These are phyloP conservation scores for Nothocercus nigrocapillus DNA, from an alignment of 2,113 vertebrate species.

Conservation along the genomic window DNA sequence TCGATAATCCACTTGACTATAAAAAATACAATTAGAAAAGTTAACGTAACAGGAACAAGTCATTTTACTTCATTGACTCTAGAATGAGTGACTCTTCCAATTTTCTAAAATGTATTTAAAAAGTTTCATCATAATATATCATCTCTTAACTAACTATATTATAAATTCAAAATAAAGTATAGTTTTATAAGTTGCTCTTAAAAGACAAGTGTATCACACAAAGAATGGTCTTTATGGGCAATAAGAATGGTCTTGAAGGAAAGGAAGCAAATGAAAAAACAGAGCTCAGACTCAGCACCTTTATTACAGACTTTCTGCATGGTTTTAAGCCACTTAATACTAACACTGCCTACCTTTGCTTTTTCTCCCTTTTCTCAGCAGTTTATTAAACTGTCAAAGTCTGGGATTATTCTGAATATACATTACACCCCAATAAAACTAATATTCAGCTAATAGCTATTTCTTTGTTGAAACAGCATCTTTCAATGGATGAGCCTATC, in stretches of 20 bases:
- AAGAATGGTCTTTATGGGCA: not conserved
- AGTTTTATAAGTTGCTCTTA: not conserved
- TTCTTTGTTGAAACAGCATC: not conserved
- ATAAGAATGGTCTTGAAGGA: not conserved
- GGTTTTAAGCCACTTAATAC: not conserved
- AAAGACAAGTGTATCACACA: too few relatives aligned
- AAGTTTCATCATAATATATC: not conserved
- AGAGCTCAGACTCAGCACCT: not conserved
- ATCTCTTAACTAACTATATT: not conserved
- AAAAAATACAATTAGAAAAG: constrained; percentile 58
- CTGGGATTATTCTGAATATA: not conserved
- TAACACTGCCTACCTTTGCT: not conserved
- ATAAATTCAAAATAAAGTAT: not conserved
- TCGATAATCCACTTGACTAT: constrained; percentile 97
- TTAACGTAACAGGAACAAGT: constrained; percentile 4
- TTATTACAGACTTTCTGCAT: not conserved
- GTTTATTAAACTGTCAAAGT: not conserved
- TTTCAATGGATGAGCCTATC: not conserved
- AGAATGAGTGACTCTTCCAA: not conserved
- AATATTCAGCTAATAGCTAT: not conserved
- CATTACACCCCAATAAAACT: not conserved
- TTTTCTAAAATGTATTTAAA: not conserved
- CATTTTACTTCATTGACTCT: not conserved
- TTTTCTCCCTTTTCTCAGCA: not conserved
- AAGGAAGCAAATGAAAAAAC: not conserved